Percentiles rank a stretch among this genome's conserved stretches.
These are phyloP conservation scores for Scrobipalpa costella DNA, from an alignment of 2,888 invertebrate genomes.

Conservation along the genomic window DNA sequence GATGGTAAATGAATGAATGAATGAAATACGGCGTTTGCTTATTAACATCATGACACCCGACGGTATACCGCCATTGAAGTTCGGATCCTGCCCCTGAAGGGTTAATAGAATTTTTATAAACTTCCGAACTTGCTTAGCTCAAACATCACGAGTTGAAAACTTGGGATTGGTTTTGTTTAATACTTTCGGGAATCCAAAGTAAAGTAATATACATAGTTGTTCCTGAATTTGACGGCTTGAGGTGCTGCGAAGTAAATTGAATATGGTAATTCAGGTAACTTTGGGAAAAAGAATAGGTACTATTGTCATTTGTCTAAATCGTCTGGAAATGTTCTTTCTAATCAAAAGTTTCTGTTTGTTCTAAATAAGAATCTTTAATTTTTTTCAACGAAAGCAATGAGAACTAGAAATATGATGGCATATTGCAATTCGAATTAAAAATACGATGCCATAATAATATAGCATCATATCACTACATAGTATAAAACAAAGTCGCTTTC, in stretches of 20 bases:
- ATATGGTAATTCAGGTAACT: conserved; percentile 8
- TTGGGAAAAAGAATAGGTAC: neutral
- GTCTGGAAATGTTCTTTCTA: too few species aligned
- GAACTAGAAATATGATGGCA: too few species aligned
- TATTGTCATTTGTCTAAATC: neutral
- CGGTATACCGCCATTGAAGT: conserved; percentile 40
- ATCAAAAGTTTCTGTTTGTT: too few species aligned
- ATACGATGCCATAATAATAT: too few species aligned
- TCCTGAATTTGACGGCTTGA: conserved; percentile 7
- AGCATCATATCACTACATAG: too few species aligned
- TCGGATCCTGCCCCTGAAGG: conserved; percentile 40
- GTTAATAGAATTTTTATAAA: conserved; percentile 58
- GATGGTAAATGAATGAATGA: too few species aligned
- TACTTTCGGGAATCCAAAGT: conserved; percentile 22
- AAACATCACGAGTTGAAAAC: conserved; percentile 32
- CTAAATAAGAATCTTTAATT: too few species aligned
- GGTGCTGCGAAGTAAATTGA: conserved; percentile 2
- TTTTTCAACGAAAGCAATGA: too few species aligned
- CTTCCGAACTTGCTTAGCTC: conserved; percentile 40
- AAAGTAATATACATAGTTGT: conserved; percentile 22
- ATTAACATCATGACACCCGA: conserved; percentile 40
- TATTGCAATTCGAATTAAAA: too few species aligned
- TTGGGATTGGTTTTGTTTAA: conserved; percentile 35
- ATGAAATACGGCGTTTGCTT: conserved; percentile 8
- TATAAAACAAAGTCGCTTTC: too few species aligned